Percentiles rank a stretch among this genome's conserved stretches.
phyloP scores from a whole-genome alignment of 1,140 invertebrate genomes.

The Colletes latitarsis region DNA sequence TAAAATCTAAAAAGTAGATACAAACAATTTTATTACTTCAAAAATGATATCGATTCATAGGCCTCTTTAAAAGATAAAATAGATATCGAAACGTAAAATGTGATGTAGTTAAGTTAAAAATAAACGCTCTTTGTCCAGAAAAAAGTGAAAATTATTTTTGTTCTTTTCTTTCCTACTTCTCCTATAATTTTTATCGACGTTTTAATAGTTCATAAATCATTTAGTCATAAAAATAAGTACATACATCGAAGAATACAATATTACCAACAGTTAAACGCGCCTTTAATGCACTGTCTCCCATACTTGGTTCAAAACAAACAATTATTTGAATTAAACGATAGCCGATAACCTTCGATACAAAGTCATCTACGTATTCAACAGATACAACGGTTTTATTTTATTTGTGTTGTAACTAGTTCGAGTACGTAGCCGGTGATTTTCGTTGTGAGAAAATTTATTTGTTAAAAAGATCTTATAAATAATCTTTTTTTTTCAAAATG shows the following conservation, averaged over 20 bases:
- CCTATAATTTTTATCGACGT: background rate
- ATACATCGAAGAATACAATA: background rate
- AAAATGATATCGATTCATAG: slow-evolving; percentile 2
- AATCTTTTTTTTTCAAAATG: background rate
- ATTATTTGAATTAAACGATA: background rate
- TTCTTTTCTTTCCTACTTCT: background rate
- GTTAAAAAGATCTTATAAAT: too few species aligned
- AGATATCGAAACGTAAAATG: background rate
- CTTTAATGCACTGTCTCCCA: background rate
- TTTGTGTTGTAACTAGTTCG: background rate
- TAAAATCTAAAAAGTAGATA: background rate
- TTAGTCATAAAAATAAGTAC: background rate
- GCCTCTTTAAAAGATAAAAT: background rate
- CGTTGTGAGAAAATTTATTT: too few species aligned
- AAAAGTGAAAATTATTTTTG: background rate
- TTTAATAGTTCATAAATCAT: background rate
- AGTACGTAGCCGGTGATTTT: too few species aligned
- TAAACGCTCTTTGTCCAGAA: slow-evolving; percentile 39
- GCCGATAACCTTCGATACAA: background rate
- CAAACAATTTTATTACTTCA: background rate
- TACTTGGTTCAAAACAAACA: background rate
- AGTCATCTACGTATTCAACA: background rate
- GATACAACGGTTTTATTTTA: background rate
- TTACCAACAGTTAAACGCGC: background rate
- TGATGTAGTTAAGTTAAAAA: slow-evolving; percentile 29